A percentile compares a stretch with the other conserved stretches of the same genome.
phyloP scores from a whole-genome alignment of 1,140 invertebrate genomes.

The Lysiphlebus fabarum region DNA sequence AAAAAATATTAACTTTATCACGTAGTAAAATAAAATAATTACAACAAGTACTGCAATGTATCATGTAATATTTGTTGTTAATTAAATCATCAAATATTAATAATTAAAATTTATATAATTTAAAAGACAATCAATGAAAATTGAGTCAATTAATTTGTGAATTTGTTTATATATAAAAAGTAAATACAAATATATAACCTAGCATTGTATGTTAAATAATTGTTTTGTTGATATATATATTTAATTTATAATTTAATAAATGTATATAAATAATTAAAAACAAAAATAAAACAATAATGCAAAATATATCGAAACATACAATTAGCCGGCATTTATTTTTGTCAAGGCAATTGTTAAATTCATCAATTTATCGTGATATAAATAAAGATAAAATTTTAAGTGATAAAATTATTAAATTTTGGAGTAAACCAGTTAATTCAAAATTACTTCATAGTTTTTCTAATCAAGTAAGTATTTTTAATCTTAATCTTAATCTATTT shows the following conservation, averaged over 20 bases:
- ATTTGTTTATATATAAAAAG: too few relatives aligned
- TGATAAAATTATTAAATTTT: slow-evolving; percentile 17
- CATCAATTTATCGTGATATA: slow-evolving; percentile 9
- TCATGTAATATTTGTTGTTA: too few relatives aligned
- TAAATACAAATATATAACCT: too few relatives aligned
- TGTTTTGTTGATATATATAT: slow-evolving; percentile 10
- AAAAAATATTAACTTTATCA: too few relatives aligned
- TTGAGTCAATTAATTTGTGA: too few relatives aligned
- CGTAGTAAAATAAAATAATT: too few relatives aligned
- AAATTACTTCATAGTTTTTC: slow-evolving; percentile 27
- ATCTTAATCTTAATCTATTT: slow-evolving; percentile 3
- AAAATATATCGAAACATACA: slow-evolving; percentile 34
- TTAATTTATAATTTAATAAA: slow-evolving; percentile 14
- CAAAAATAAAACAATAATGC: slow-evolving; percentile 32
- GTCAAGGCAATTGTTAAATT: slow-evolving; percentile 21
- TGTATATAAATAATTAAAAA: slow-evolving; percentile 6
- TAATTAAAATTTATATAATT: too few relatives aligned
- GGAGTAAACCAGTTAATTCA: slow-evolving; percentile 14
- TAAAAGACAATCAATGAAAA: too few relatives aligned
- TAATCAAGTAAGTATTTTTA: slow-evolving; percentile 29
- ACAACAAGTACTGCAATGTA: too few relatives aligned
- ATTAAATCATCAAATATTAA: too few relatives aligned
- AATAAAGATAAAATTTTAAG: slow-evolving; percentile 17
- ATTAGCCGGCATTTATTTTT: slow-evolving; percentile 28
- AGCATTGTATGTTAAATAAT: too few relatives aligned